Conservation (phyloP, 2,113 vertebrate genomes). For the Acanthisitta chloris region DNA sequence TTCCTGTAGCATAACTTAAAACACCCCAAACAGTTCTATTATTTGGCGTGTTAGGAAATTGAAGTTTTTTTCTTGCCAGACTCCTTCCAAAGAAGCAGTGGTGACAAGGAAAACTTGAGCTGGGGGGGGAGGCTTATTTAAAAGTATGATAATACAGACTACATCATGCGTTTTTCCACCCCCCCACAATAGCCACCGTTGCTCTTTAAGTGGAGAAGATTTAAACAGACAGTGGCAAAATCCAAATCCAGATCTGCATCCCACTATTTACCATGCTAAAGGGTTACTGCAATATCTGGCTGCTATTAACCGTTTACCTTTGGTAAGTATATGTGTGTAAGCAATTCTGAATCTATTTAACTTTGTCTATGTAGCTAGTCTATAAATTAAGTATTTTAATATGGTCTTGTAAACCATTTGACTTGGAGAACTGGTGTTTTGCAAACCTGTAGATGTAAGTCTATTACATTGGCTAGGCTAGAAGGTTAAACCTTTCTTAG, state of each 20-base stretch:
- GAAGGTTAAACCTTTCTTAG: not conserved
- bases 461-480: not conserved
- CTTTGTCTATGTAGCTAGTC: not conserved
- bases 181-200: constrained; percentile 84
- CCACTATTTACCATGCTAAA: constrained; percentile 97
- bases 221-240: constrained; percentile 97
- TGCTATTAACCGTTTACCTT: constrained; percentile 88
- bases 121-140: not conserved
- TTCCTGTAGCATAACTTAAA: not conserved
- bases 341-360: constrained; percentile 4
- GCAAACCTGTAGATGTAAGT: not conserved
- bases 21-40: not conserved
- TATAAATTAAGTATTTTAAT: not conserved
- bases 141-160: not conserved
- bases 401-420: not conserved
- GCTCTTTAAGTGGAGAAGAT: constrained; percentile 98
- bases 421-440: not conserved
- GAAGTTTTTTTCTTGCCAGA: constrained; percentile 1
- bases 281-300: constrained; percentile 94
- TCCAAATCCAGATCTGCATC: constrained; percentile 92
- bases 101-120: not conserved
- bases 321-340: constrained; percentile 79
- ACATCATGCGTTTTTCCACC: constrained; percentile 40
- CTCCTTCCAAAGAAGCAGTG: not conserved
- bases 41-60: not conserved